Evolutionary conservation across 1,140 invertebrate genomes (phyloP).

Genomic region (Eubasilissa regina): DNA sequence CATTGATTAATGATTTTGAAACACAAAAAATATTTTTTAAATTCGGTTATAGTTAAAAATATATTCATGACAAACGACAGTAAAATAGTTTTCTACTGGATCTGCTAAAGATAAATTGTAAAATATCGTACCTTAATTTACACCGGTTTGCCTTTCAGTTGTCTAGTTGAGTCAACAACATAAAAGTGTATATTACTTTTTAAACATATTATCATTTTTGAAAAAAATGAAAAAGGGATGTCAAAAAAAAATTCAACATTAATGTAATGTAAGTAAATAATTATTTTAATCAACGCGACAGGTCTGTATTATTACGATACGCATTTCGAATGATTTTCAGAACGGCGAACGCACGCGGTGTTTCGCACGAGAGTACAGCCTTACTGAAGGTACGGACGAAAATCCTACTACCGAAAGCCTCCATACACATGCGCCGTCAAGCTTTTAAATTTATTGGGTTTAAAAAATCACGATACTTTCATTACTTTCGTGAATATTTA

Average conservation of each 20-base stretch:
- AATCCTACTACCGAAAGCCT: not conserved
- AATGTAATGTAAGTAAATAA: too few species aligned
- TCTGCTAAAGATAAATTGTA: too few species aligned
- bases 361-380: not conserved
- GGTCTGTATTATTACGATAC: too few species aligned
- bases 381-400: slow-evolving; percentile 6
- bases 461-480: slow-evolving; percentile 35
- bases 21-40: too few species aligned
- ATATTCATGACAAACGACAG: too few species aligned
- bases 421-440: slow-evolving; percentile 40
- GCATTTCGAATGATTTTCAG: too few species aligned
- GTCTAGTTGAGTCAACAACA: not conserved
- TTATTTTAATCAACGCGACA: too few species aligned
- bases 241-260: not conserved
- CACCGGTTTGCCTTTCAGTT: not conserved
- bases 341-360: not conserved
- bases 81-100: too few species aligned
- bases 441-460: slow-evolving; percentile 42
- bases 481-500: not conserved
- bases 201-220: not conserved
- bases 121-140: slow-evolving; percentile 21
- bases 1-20: too few species aligned
- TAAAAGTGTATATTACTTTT: too few species aligned
- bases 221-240: not conserved
- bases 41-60: too few species aligned